These are phyloP conservation scores for Threskiornis aethiopicus DNA, from an alignment of 2,797 vertebrate species.

Conservation along the genomic window DNA sequence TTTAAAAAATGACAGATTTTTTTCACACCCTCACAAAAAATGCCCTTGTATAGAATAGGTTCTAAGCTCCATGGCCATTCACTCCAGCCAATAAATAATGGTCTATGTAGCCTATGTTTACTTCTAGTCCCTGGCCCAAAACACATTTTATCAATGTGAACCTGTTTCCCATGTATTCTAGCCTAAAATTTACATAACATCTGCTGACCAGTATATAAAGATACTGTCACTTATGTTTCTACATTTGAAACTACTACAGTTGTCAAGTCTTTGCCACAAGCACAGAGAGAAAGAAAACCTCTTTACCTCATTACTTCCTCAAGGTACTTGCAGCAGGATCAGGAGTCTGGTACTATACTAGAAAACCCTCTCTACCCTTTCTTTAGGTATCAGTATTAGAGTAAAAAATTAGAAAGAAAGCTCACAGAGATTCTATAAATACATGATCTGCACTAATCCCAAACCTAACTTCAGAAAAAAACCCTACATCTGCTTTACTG, in stretches of 20 bases:
- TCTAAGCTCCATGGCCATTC: neutral
- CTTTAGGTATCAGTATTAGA: neutral
- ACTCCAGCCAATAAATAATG: neutral
- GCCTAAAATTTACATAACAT: neutral
- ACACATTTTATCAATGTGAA: neutral
- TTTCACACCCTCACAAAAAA: neutral
- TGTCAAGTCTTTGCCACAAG: neutral
- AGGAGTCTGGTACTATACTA: neutral
- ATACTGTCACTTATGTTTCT: neutral
- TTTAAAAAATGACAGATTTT: neutral
- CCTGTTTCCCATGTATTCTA: neutral
- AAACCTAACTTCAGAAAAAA: neutral
- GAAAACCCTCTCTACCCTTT: neutral
- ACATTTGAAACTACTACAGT: neutral
- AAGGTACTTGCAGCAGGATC: neutral
- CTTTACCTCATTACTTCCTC: neutral
- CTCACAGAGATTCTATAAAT: neutral
- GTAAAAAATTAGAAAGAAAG: neutral
- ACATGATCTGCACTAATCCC: neutral
- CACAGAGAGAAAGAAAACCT: neutral
- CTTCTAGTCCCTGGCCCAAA: neutral
- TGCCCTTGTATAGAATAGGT: neutral
- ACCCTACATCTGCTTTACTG: neutral
- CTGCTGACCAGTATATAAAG: neutral
- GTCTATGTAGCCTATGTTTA: neutral